A percentile compares a stretch with the other conserved stretches of the same genome.
phyloP scores from a whole-genome alignment of 1,140 invertebrate species.

The Pogonus chalceus region DNA sequence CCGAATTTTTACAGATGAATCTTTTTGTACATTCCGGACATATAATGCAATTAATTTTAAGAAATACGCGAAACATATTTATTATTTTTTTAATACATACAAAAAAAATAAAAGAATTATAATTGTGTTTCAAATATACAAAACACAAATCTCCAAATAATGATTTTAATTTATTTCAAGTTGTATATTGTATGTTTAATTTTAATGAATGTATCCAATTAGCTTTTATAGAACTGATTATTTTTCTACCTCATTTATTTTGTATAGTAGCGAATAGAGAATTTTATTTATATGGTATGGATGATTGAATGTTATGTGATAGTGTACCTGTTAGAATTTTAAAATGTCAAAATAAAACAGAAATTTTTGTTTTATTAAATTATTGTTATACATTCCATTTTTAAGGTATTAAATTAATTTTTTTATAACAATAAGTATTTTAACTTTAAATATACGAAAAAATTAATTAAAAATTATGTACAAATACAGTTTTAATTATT shows the following conservation, averaged over 20 bases:
- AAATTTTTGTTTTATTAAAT: no score
- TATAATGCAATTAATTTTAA: slow-evolving; percentile 9
- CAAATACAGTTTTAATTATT: no score
- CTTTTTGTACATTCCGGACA: slow-evolving; percentile 5
- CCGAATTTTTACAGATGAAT: neutral
- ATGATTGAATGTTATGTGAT: neutral
- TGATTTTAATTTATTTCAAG: no score
- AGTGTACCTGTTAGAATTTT: neutral
- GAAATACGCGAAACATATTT: slow-evolving; percentile 12
- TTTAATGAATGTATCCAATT: neutral
- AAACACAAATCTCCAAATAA: slow-evolving; percentile 20
- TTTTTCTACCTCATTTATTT: slow-evolving; percentile 33
- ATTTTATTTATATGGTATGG: neutral
- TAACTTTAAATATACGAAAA: no score
- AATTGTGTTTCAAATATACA: slow-evolving; percentile 12
- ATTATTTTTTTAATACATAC: slow-evolving; percentile 16
- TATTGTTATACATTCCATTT: neutral
- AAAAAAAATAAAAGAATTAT: slow-evolving; percentile 11
- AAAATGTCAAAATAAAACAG: neutral
- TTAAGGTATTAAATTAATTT: no score
- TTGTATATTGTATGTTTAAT: neutral
- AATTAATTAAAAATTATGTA: no score
- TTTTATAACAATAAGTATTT: no score
- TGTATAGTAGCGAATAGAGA: slow-evolving; percentile 19
- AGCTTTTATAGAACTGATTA: slow-evolving; percentile 31